Evolutionary conservation across 2,113 vertebrate species (phyloP), one percentile per base, ranked within the genome.

Genomic region (Lophotis ruficrista): DNA sequence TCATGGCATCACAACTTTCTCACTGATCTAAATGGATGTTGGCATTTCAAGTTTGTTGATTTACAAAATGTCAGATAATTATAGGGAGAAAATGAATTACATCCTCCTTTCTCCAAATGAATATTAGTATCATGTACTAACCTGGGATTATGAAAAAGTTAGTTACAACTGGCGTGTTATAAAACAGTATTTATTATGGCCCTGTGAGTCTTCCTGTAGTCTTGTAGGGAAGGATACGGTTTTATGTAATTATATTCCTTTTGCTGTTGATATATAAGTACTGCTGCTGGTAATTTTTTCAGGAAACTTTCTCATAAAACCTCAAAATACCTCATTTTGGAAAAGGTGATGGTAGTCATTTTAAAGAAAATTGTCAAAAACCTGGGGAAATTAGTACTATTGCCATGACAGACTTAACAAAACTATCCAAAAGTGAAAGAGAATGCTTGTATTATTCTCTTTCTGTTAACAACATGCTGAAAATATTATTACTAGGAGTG

Each of bases 31-130:
- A 96, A 97, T 96, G 77, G 61, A 90, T 96, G 94, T 94, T 94
- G 96, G 94, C 96, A 87, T 97, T 95, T 96, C 88, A 89, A 94
- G 89, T 84, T 93, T 91, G 83, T 96, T 96, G 90, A 95, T 95
- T 96, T 96, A 93, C 73, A 91, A 89, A 96, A 93, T 97, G 94
- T 87, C 94, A 94, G 61, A 75, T 92, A 95, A 96, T 96, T 96
- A 93, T 30, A 89, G 23, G 65, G 77, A 70, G 69, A 88, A 96
- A 96, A 96, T 92, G 27, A 82, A 89, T 93, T 95, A 38, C 51
- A 84, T 64, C 43, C 68, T 93, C 3, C 38, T 81, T 92, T 93
- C 69, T 87, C 35, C 65, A 79, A 54, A 78, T 79, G 69, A 84
- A 69, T 64, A 21, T 88, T 92, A 50, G 61, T 93, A 72, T 87